phyloP scores from a whole-genome alignment of 2,888 invertebrate species.

The Netelia inedita region DNA sequence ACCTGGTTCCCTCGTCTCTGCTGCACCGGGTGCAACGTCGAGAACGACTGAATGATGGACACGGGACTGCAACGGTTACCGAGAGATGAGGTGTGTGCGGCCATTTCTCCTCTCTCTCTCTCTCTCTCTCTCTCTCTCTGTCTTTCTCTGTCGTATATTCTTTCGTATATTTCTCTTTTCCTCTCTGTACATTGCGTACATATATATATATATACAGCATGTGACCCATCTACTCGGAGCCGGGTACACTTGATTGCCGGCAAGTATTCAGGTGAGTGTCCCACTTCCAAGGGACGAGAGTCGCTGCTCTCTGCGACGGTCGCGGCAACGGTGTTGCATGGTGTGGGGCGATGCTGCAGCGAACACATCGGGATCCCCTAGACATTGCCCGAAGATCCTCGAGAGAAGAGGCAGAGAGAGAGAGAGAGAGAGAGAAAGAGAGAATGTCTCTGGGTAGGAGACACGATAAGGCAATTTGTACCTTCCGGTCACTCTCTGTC shows the following conservation, averaged over 20 bases:
- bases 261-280: conserved; percentile 83
- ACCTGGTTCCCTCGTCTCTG: conserved; percentile 60
- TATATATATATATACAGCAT: conserved; percentile 8
- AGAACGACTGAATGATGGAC: conserved; percentile 78
- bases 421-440: conserved; percentile 25
- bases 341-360: conserved; percentile 31
- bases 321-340: conserved; percentile 28
- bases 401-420: background rate
- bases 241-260: conserved; percentile 79
- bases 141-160: conserved; percentile 13
- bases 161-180: background rate
- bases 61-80: conserved; percentile 70
- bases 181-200: background rate
- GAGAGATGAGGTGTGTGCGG: conserved; percentile 54
- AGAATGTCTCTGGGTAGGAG: conserved; percentile 51
- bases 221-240: conserved; percentile 71
- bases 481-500: conserved; percentile 64
- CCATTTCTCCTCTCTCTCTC: conserved; percentile 48
- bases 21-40: conserved; percentile 73
- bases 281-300: conserved; percentile 77
- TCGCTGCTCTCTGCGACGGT: conserved; percentile 29
- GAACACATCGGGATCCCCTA: conserved; percentile 34
- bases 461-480: conserved; percentile 73
- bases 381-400: conserved; percentile 3
- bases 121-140: background rate